A percentile compares a stretch with the other conserved stretches of the same genome.
Evolutionary conservation across 2,113 vertebrate species (phyloP).

Genomic region (Dolichallabes microphthalmus): DNA sequence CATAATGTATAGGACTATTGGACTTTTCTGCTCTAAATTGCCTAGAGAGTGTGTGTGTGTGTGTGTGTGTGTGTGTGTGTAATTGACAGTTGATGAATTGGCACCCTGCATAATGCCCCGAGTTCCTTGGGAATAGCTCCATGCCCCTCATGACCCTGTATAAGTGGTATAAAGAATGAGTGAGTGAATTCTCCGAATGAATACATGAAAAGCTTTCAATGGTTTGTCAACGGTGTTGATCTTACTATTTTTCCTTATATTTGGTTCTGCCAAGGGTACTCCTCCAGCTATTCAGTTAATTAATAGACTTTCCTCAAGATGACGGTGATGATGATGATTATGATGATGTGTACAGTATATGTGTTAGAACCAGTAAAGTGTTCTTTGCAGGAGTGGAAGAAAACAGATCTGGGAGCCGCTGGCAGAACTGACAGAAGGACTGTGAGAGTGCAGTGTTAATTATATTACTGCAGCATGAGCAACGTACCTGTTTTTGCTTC

Average conservation of each 20-base stretch:
- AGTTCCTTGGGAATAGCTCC: too few species aligned
- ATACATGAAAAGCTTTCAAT: background rate
- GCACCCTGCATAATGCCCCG: too few species aligned
- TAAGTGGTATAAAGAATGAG: too few species aligned
- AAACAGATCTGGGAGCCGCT: background rate
- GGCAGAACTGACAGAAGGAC: background rate
- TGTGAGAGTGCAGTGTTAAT: background rate
- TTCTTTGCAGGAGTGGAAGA: background rate
- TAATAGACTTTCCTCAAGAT: background rate
- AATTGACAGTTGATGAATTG: too few species aligned
- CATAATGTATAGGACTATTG: too few species aligned
- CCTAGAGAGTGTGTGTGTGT: too few species aligned
- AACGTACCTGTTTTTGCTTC: slow-evolving; percentile 79
- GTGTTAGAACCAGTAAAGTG: background rate
- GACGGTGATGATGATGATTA: background rate
- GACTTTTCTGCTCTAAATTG: too few species aligned
- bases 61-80: too few species aligned
- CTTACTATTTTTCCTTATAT: background rate
- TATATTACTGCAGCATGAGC: slow-evolving; percentile 4
- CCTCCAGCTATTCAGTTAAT: background rate
- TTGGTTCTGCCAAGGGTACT: background rate
- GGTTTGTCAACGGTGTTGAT: background rate
- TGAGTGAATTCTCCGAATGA: background rate
- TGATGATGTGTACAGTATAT: background rate
- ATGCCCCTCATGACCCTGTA: too few species aligned